Evolutionary conservation across 2,797 vertebrate genomes (phyloP), one percentile per base, ranked within the genome.

Genomic region (Aphelocoma californica): DNA sequence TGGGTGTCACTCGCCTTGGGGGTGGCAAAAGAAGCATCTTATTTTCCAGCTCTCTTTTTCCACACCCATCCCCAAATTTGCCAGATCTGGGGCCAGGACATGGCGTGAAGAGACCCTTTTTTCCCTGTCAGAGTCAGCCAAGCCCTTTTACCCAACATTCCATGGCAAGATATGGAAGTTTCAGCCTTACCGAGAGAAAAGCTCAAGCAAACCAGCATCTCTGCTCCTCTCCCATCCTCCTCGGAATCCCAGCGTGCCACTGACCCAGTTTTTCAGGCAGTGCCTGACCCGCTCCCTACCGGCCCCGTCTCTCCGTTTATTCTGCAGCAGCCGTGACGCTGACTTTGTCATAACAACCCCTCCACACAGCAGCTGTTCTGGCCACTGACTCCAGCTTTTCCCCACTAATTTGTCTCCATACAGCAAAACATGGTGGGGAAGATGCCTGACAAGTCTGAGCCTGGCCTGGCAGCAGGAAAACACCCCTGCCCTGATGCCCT

Each of bases 191-290:
- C 1, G 3, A 24, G 0, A 29, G 32, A 29, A 65, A 75, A 86
- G 36, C 25, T 71, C 40, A 9, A 69, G 51, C 23, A 69, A 79
- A 29, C 4, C 48, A 42, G 2, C 8, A 53, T 4, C 56, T 20
- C 75, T 9, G 21, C 54, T 69, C 3, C 0, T 18, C n/a, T 65
- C 81, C 54, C 53, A 10, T 12, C 53, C 61, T 83, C 69, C 45
- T 38, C 0, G 0, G 2, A 20, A 81, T n/a, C 44, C 56, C 7
- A 0, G 3, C 0, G 0, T 50, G 29, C 67, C 2, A 44, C 77
- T 75, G 81, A 81, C 48, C 71, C 77, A 2, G 21, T 70, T 93
- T 66, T n/a, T 19, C 58, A 82, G 54, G 54, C 85, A 8, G 6
- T 14, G 18, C 20, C 72, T 61, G 62, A 42, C 36, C 64, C 0